Percentiles rank a stretch among this genome's conserved stretches.
Evolutionary conservation across 1,140 invertebrate species (phyloP).

Genomic region (Plodia interpunctella): DNA sequence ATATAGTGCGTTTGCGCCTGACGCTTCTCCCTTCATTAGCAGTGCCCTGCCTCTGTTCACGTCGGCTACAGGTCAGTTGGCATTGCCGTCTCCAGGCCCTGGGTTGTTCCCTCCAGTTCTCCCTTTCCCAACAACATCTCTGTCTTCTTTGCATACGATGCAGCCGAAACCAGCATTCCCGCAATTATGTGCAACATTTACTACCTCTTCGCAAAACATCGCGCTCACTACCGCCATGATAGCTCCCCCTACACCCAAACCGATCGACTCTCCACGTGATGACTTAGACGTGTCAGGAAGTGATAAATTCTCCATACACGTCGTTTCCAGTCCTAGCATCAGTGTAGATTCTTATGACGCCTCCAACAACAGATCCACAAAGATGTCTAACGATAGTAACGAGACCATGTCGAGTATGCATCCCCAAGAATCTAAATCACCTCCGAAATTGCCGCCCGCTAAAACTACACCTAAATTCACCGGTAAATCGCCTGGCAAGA

Average conservation of each 20-base stretch:
- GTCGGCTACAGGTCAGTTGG: slow-evolving; percentile 77
- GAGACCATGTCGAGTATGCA: slow-evolving; percentile 52
- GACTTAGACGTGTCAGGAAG: slow-evolving; percentile 62
- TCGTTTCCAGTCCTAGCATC: slow-evolving; percentile 55
- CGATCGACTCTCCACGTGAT: slow-evolving; percentile 62
- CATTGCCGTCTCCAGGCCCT: slow-evolving; percentile 80
- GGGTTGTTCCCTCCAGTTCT: slow-evolving; percentile 80
- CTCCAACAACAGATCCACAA: slow-evolving; percentile 42
- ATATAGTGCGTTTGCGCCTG: slow-evolving; percentile 72
- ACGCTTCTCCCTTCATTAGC: slow-evolving; percentile 75
- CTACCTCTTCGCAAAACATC: slow-evolving; percentile 86
- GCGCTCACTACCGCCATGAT: slow-evolving; percentile 87
- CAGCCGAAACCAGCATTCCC: slow-evolving; percentile 58
- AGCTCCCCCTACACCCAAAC: slow-evolving; percentile 71
- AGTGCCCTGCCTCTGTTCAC: slow-evolving; percentile 79
- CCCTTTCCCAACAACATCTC: slow-evolving; percentile 72
- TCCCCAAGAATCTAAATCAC: slow-evolving; percentile 74
- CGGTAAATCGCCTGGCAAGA: slow-evolving; percentile 84
- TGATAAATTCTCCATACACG: slow-evolving; percentile 62
- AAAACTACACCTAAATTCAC: slow-evolving; percentile 80
- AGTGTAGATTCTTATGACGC: slow-evolving; percentile 56
- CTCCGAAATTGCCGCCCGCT: slow-evolving; percentile 78
- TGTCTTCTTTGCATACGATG: slow-evolving; percentile 30
- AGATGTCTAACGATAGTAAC: slow-evolving; percentile 57
- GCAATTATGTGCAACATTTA: slow-evolving; percentile 84